These are phyloP conservation scores for Pangasius djambal DNA, from an alignment of 2,797 vertebrate genomes.

Conservation along the genomic window DNA sequence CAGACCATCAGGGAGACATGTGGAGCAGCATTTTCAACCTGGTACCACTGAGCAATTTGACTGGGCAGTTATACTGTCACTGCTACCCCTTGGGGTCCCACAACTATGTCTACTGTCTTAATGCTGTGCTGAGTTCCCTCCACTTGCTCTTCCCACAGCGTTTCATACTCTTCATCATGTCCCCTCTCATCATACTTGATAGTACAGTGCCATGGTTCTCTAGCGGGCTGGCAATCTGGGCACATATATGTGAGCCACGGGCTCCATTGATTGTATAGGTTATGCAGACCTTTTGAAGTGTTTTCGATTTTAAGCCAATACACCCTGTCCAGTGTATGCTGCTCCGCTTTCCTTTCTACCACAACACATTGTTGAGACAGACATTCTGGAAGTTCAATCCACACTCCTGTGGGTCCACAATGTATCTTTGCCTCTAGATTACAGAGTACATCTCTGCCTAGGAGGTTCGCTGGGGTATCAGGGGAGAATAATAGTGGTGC, in stretches of 20 bases:
- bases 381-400: background rate
- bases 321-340: background rate
- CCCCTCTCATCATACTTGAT: background rate
- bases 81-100: background rate
- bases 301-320: background rate
- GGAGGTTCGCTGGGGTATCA: background rate
- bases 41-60: background rate
- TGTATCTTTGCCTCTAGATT: background rate
- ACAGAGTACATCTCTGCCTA: background rate
- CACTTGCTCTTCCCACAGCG: background rate
- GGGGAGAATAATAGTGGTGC: background rate
- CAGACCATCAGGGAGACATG: background rate
- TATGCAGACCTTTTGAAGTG: fast-evolving
- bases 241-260: fast-evolving
- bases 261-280: background rate
- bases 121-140: fast-evolving
- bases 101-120: fast-evolving
- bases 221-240: fast-evolving
- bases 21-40: background rate
- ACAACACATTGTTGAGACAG: background rate
- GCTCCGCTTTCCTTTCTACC: background rate
- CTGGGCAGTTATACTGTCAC: fast-evolving
- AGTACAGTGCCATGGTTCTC: background rate
- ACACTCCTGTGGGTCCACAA: background rate
- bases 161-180: background rate